These are phyloP conservation scores for Conistra vaccinii DNA, from an alignment of 2,888 invertebrate species.

Conservation along the genomic window DNA sequence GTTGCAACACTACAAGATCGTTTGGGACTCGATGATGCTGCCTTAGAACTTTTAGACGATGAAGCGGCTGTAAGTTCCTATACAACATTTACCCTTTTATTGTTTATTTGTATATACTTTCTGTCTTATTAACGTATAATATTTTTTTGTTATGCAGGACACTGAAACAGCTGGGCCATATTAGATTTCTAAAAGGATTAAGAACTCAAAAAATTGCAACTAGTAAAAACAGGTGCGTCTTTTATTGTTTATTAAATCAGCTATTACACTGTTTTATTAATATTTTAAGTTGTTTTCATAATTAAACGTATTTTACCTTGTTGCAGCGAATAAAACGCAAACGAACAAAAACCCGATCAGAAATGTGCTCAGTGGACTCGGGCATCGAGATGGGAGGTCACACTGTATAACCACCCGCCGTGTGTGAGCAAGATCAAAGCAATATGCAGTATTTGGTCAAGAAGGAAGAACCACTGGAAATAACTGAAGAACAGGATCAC, in stretches of 20 bases:
- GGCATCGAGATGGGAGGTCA: conserved; percentile 35
- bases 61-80: conserved; percentile 27
- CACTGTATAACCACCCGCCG: conserved; percentile 4
- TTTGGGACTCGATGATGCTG: conserved; percentile 42
- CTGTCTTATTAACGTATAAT: not conserved
- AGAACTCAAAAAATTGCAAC: not conserved
- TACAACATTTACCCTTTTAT: not conserved
- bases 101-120: too few relatives aligned
- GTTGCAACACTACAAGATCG: conserved; percentile 56
- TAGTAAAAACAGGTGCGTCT: not conserved
- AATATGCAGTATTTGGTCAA: conserved; percentile 7
- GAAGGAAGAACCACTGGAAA: conserved; percentile 12
- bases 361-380: conserved; percentile 34
- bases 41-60: conserved; percentile 21
- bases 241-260: not conserved
- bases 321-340: conserved; percentile 37
- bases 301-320: not conserved
- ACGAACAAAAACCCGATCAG: conserved; percentile 26
- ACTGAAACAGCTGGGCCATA: not conserved
- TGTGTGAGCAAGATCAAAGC: not conserved
- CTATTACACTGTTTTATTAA: not conserved
- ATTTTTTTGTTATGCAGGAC: conserved; percentile 7
- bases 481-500: conserved; percentile 10
- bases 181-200: not conserved
- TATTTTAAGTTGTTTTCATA: not conserved